Evolutionary conservation across 23 tunicate species (phyloP), one percentile per base, ranked within the genome.

Genomic region (Styela plicata): DNA sequence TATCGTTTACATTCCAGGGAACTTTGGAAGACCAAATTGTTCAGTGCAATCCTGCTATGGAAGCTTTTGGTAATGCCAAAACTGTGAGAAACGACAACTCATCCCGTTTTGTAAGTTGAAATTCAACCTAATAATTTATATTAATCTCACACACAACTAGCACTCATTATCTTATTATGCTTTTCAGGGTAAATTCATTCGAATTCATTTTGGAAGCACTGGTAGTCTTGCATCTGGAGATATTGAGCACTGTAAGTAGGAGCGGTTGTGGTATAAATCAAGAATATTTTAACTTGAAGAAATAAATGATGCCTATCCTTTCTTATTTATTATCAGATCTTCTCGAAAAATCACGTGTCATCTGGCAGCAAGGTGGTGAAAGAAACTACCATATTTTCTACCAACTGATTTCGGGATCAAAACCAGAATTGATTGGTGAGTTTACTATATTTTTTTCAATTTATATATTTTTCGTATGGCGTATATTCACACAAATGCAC

Each of bases 11-110:
- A n/a, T 44, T 44, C 13, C 57, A 44, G 57, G 97, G 97, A 68
- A 92, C 97, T 63, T 83, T 92, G 23, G 97, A 92, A 84, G 97
- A 92, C 74, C 97, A 92, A 81, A 92, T 92, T 65, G 97, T 92
- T 34, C 91, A 87, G 73, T 87, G 91, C 69, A 92, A 92, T 69
- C 97, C 97, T 10, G 97, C 97, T 79, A 92, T 92, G 97, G 97
- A 92, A 73, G 97, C 97, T 53, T 92, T 92, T 64, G 97, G 97
- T 31, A 92, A 92, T 79, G 97, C 97, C 30, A 92, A 92, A 63
- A 92, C 97, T 61, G 91, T 81, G 70, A 84, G 97, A 64, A 92
- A 92, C 80, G 97, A 92, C 86, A 92, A 92, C 83, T 92, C 97
- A 17, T 92, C 97, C 23, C 86, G 97, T 24, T 92, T 92, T 67